phyloP scores from a whole-genome alignment of 1,140 invertebrate genomes.

The Steinernema khuongi region DNA sequence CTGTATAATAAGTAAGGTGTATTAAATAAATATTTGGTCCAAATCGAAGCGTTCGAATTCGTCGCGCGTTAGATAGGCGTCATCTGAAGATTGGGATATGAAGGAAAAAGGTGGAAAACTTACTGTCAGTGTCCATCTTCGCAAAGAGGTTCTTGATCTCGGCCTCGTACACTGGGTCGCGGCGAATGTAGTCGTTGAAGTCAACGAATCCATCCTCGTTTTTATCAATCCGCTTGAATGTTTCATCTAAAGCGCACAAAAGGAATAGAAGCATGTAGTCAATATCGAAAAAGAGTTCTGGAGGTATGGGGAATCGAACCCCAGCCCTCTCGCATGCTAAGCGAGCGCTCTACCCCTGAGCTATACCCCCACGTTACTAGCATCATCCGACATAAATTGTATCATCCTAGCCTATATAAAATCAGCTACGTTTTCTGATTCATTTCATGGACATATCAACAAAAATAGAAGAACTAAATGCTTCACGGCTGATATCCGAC shows the following conservation, averaged over 20 bases:
- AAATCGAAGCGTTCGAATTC: background rate
- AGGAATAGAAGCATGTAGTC: background rate
- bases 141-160: background rate
- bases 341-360: conserved; percentile 47
- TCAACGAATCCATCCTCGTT: background rate
- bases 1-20: too few species aligned
- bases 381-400: too few species aligned
- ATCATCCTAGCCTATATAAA: too few species aligned
- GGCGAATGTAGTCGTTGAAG: background rate
- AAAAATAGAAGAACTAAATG: too few species aligned
- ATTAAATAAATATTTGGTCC: background rate
- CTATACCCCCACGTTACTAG: conserved; percentile 47
- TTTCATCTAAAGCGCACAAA: too few species aligned
- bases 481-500: too few species aligned
- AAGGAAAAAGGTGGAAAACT: background rate
- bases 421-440: too few species aligned
- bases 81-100: background rate
- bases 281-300: too few species aligned
- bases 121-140: background rate
- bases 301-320: conserved; percentile 47
- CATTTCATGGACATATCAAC: too few species aligned
- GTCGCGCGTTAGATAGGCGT: background rate
- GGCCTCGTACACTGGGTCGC: background rate
- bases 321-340: conserved; percentile 44
- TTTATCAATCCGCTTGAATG: background rate